These are phyloP conservation scores for Archaeoteleia sp. DNA, from an alignment of 2,888 invertebrate species.

Conservation along the genomic window DNA sequence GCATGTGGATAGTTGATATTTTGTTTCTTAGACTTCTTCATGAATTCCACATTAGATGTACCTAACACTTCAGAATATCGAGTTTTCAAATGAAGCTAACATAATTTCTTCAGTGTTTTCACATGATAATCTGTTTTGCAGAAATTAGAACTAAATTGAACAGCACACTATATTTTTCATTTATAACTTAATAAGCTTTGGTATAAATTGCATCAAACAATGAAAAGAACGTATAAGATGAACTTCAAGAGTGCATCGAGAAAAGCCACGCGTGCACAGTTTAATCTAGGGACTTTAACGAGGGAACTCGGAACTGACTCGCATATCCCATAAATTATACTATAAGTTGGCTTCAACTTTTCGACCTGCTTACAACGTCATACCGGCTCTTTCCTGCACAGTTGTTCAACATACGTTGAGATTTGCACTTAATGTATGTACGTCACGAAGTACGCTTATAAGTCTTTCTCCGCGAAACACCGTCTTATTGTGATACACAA, in stretches of 20 bases:
- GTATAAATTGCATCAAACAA: not conserved
- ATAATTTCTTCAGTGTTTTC: too few species aligned
- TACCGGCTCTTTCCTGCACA: constrained; percentile 50
- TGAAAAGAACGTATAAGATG: not conserved
- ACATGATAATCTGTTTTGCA: too few species aligned
- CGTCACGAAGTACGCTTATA: constrained; percentile 57
- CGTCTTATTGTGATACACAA: constrained; percentile 15
- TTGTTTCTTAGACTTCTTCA: too few species aligned
- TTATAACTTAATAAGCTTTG: not conserved
- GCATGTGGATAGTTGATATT: too few species aligned
- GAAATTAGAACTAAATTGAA: too few species aligned
- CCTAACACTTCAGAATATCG: too few species aligned
- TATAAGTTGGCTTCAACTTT: constrained; percentile 62
- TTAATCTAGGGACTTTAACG: constrained; percentile 52
- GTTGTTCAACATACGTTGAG: constrained; percentile 55
- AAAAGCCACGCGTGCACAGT: constrained; percentile 19
- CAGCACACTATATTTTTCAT: not conserved
- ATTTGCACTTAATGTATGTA: constrained; percentile 59
- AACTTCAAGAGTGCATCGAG: constrained; percentile 1
- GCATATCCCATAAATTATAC: constrained; percentile 62
- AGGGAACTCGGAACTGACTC: constrained; percentile 56
- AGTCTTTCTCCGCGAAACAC: constrained; percentile 43
- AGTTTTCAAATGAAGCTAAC: too few species aligned
- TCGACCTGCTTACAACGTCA: constrained; percentile 30
- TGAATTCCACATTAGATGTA: too few species aligned